Base-by-base conservation (phyloP, 2,113 vertebrate genomes). In the Bos indicus region DNA sequence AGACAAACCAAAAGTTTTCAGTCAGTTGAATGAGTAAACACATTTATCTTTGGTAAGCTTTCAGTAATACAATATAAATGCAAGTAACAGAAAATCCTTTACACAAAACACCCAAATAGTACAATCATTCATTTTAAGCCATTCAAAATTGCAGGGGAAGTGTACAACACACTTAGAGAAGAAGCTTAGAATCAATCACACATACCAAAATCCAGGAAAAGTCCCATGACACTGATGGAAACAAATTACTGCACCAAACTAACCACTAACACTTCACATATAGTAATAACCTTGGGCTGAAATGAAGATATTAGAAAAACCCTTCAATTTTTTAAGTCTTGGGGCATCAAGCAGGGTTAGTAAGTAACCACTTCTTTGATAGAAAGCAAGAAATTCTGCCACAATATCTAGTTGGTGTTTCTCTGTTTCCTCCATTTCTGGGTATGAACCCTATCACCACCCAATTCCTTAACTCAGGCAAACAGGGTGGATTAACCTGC, bases 1-100 rank as follows among this genome's bases (percentile, higher is more conserved):
- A 98, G 95, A 98, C 78, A 94, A 95, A 96, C 4, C 8, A 95
- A 97, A 98, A 98, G 95, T 98, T 98, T 88, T 90, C 81, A 30
- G 78, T 94, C 62, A 97, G 25, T n/a, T 77, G 43, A 54, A 2
- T 82, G 40, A 96, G 30, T 84, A 94, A 85, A 90, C 67, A 33
- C 36, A 62, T 74, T 89, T 82, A 62, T 87, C 82, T 87, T 28
- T 78, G 36, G 52, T 88, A 91, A 85, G 21, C 56, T 64, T 94
- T 48, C 67, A 95, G 15, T 71, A 90, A 83, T 54, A 36, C 36
- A 92, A 57, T 33, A 87, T 40, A 97, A 96, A 90, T 74, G 7
- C 5, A 88, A 94, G 33, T 40, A 36, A 46, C 62, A 94, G 15
- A 21, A 92, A 95, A 91, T 3, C 16, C 28, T 67, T 96, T 82